Conservation (phyloP, 1,140 invertebrate species). For the Cydia amplana region DNA sequence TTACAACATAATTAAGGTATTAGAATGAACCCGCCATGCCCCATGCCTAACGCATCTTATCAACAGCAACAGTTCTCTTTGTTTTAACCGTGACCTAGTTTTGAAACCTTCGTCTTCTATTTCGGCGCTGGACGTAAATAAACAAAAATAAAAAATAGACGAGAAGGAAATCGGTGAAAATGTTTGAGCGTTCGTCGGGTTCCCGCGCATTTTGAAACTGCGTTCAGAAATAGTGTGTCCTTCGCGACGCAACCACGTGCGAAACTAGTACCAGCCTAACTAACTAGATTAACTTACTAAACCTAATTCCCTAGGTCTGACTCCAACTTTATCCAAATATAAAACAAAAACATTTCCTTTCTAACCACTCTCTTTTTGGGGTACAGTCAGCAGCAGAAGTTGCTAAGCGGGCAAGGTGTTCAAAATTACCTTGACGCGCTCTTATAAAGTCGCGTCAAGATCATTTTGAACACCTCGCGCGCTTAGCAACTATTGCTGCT, state of each 20-base stretch:
- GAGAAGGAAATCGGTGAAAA: slow-evolving; percentile 21
- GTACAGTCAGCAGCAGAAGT: too few species aligned
- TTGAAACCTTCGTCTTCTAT: slow-evolving; percentile 30
- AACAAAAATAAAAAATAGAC: not conserved
- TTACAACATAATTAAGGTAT: not conserved
- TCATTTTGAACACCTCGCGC: too few species aligned
- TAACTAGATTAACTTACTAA: too few species aligned
- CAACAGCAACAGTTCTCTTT: slow-evolving; percentile 33
- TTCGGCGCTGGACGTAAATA: slow-evolving; percentile 13
- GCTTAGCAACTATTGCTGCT: too few species aligned
- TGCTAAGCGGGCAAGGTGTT: too few species aligned
- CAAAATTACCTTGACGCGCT: too few species aligned
- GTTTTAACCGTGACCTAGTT: slow-evolving; percentile 58
- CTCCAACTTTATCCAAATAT: too few species aligned
- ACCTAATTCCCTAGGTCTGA: too few species aligned
- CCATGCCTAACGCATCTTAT: not conserved
- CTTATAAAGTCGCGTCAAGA: too few species aligned
- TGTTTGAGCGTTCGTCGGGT: slow-evolving; percentile 38
- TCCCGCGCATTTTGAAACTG: slow-evolving; percentile 56
- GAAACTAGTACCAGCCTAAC: not conserved
- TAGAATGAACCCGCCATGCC: not conserved
- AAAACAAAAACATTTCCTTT: too few species aligned
- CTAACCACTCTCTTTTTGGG: too few species aligned
- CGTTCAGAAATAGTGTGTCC: slow-evolving; percentile 58
- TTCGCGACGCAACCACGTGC: slow-evolving; percentile 43